These are phyloP conservation scores for Lordiphosa mommai DNA, from an alignment of 1,140 invertebrate genomes.

Conservation along the genomic window DNA sequence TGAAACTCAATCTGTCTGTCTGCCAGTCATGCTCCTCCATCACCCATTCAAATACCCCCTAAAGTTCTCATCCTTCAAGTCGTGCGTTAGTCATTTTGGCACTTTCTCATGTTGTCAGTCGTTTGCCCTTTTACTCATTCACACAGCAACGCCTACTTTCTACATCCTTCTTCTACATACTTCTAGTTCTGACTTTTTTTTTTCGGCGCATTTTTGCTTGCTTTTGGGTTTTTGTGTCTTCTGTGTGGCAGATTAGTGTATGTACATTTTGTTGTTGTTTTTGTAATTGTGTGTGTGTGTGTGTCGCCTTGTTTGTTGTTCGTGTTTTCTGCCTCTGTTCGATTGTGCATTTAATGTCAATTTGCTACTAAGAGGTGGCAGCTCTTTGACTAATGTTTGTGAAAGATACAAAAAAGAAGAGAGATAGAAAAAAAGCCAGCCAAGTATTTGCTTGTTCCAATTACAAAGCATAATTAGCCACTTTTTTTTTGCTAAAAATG, in stretches of 20 bases:
- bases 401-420: slow-evolving; percentile 3
- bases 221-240: not conserved
- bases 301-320: slow-evolving; percentile 7
- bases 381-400: slow-evolving; percentile 47
- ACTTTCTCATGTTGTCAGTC: slow-evolving; percentile 68
- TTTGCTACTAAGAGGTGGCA: slow-evolving; percentile 29
- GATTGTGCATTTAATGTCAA: slow-evolving; percentile 71
- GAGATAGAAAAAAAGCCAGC: slow-evolving; percentile 22
- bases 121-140: slow-evolving; percentile 32
- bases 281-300: slow-evolving; percentile 1
- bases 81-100: slow-evolving; percentile 71
- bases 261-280: slow-evolving; percentile 15
- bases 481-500: too few relatives aligned
- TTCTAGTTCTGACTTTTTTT: not conserved
- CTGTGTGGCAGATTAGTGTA: slow-evolving; percentile 52
- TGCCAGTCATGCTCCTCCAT: slow-evolving; percentile 41
- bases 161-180: not conserved
- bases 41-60: slow-evolving; percentile 12
- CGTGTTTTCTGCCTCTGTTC: slow-evolving; percentile 24
- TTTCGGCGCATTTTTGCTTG: too few relatives aligned
- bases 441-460: not conserved
- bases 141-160: slow-evolving; percentile 51
- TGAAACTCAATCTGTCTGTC: slow-evolving; percentile 69
- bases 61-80: slow-evolving; percentile 13
- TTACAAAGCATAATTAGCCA: slow-evolving; percentile 39